Percentiles rank a stretch among this genome's conserved stretches.
Conservation (phyloP, 2,113 vertebrate species). For the Clarias gariepinus region DNA sequence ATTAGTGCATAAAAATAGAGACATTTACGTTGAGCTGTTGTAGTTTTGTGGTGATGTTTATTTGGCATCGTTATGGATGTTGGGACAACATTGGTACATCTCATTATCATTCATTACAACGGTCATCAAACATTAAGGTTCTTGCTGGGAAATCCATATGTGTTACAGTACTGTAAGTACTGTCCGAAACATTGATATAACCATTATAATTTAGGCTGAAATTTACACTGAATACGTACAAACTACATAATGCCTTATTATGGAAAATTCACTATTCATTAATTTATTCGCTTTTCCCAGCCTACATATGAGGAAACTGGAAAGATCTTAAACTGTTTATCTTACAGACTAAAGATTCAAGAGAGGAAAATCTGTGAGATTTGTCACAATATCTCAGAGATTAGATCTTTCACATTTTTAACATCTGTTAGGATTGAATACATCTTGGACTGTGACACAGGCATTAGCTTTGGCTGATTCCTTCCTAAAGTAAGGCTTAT, state of each 20-base stretch:
- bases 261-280: background rate
- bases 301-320: background rate
- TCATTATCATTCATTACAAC: no score
- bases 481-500: background rate
- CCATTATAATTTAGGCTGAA: background rate
- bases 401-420: background rate
- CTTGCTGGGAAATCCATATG: no score
- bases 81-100: no score
- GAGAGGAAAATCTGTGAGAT: background rate
- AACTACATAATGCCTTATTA: background rate
- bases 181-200: background rate
- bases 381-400: background rate
- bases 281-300: no score
- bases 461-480: background rate
- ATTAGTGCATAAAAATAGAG: background rate
- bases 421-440: background rate
- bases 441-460: background rate
- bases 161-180: background rate
- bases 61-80: no score
- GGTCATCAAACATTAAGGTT: no score
- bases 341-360: background rate
- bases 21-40: background rate
- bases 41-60: no score
- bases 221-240: background rate
- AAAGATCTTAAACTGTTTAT: background rate